A percentile compares a stretch with the other conserved stretches of the same genome.
Evolutionary conservation across 2,797 vertebrate species (phyloP).

Genomic region (Chanos chanos): DNA sequence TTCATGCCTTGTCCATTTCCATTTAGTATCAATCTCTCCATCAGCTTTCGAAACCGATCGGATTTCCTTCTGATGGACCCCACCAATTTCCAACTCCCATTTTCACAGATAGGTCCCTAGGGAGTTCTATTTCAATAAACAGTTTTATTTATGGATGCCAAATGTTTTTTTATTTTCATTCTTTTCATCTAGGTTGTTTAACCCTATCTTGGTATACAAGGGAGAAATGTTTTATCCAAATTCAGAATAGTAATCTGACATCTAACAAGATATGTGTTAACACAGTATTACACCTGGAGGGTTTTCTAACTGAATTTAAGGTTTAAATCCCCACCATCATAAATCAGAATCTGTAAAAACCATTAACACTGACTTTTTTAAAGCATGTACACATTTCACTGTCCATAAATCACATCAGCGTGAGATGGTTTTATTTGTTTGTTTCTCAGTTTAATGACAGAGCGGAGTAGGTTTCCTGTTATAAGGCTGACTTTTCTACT

Average conservation of each 20-base stretch:
- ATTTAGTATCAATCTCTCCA: conserved; percentile 1
- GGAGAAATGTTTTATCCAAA: not conserved
- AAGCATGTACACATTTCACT: no score
- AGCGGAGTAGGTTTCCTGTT: no score
- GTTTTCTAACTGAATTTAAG: conserved; percentile 46
- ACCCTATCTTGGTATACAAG: not conserved
- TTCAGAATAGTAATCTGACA: not conserved
- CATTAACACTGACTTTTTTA: no score
- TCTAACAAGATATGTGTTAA: not conserved
- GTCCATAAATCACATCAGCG: no score
- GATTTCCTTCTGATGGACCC: conserved; percentile 26
- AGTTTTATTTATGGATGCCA: conserved; percentile 8
- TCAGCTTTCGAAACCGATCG: conserved; percentile 9
- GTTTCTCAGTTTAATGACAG: no score
- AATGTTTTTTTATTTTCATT: no score
- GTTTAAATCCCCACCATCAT: no score
- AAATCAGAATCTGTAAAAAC: no score
- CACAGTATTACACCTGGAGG: not conserved
- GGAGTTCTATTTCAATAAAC: not conserved
- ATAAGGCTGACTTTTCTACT: not conserved
- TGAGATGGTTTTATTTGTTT: no score
- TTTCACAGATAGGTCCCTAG: not conserved
- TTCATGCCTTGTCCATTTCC: conserved; percentile 35
- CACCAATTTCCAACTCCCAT: not conserved
- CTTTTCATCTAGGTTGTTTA: no score